Evolutionary conservation across 2,797 vertebrate genomes (phyloP).

Genomic region (Tolypeutes matacus): DNA sequence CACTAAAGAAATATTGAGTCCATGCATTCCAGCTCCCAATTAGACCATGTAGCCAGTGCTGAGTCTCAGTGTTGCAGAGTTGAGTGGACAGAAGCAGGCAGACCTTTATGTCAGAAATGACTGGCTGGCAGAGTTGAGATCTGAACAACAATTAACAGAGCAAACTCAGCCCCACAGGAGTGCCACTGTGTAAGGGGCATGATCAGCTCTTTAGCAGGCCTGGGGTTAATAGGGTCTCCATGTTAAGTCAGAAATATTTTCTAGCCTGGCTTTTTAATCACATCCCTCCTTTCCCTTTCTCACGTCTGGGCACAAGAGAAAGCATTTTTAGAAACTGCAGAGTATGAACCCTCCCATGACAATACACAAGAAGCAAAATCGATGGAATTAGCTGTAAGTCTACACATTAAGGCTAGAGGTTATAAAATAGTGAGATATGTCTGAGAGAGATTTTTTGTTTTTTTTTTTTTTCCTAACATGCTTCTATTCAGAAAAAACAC

Average conservation of each 20-base stretch:
- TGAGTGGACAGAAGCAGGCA: background rate
- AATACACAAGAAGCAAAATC: conserved; percentile 30
- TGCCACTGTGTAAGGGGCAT: background rate
- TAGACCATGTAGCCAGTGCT: background rate
- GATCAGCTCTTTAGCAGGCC: conserved; percentile 28
- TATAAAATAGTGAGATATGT: conserved; percentile 34
- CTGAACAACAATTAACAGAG: conserved; percentile 25
- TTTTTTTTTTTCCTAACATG: conserved; percentile 16
- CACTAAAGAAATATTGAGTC: background rate
- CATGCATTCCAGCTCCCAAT: background rate
- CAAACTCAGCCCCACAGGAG: background rate
- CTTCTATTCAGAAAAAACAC: conserved; percentile 40
- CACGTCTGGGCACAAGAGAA: background rate
- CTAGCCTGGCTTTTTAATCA: conserved; percentile 20
- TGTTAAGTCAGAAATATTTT: conserved; percentile 63
- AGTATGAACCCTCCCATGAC: conserved; percentile 18
- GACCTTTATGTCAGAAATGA: conserved; percentile 36
- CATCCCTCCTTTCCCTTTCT: background rate
- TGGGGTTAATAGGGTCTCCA: background rate
- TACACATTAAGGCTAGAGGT: conserved; percentile 32
- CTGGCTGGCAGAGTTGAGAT: background rate
- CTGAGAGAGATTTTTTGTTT: background rate
- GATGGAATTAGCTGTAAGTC: conserved; percentile 38
- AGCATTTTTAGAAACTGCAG: conserved; percentile 31
- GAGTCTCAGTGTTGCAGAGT: background rate